Conservation (phyloP, 2,113 vertebrate genomes). For the Verasper variegatus region DNA sequence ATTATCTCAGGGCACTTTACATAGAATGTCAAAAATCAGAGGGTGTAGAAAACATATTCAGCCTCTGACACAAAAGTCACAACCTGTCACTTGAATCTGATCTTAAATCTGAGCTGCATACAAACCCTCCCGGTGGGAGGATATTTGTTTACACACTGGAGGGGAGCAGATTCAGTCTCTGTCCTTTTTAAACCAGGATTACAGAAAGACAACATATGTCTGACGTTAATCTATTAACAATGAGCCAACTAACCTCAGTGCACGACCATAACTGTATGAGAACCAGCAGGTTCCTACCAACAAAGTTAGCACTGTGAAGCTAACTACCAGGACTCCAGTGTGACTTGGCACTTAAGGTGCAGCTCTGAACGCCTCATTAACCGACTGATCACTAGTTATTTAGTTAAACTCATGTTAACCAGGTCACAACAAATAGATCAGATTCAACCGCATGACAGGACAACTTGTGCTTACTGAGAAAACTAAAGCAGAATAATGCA, state of each 20-base stretch:
- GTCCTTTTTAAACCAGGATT: background rate
- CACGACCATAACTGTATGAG: background rate
- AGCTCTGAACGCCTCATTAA: background rate
- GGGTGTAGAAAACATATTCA: too few species aligned
- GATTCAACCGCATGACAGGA: rapidly evolving
- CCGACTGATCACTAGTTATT: background rate
- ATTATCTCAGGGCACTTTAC: too few species aligned
- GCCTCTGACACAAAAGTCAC: background rate
- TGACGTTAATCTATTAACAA: background rate
- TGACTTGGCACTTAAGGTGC: slow-evolving; percentile 41
- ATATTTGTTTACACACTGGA: slow-evolving; percentile 5
- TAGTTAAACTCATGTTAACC: too few species aligned
- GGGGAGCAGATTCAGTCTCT: background rate
- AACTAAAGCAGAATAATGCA: background rate
- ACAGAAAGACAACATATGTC: background rate
- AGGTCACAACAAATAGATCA: background rate
- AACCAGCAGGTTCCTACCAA: background rate
- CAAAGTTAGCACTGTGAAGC: background rate
- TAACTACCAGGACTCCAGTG: background rate
- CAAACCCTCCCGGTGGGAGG: background rate
- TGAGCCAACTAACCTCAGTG: background rate
- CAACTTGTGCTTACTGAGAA: background rate
- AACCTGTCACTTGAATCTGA: background rate
- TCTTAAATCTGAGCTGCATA: background rate
- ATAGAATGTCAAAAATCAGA: too few species aligned